Conservation (phyloP, 2,113 vertebrate species). For the Athene cunicularia region DNA sequence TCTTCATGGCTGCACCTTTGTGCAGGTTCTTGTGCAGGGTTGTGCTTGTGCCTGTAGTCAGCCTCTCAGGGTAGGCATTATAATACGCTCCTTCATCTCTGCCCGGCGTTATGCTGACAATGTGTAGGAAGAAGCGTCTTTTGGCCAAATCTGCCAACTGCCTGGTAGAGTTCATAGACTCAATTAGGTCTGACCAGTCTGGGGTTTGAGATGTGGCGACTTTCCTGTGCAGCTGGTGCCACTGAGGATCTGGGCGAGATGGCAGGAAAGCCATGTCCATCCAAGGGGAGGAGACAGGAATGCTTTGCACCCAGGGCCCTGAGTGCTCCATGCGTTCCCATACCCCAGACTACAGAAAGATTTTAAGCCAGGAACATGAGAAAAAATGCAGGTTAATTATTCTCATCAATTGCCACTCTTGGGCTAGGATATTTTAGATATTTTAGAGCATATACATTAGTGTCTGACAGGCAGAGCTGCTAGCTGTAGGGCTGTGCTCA, state of each 20-base stretch:
- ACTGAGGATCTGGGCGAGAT: background rate
- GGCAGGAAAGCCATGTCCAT: background rate
- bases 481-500: background rate
- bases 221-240: too few relatives aligned
- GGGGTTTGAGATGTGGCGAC: background rate
- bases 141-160: background rate
- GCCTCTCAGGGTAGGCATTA: background rate
- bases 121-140: background rate
- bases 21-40: background rate
- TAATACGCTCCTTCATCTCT: background rate
- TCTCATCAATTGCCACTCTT: background rate
- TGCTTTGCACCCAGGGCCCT: background rate
- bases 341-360: background rate
- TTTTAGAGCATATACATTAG: fast-evolving
- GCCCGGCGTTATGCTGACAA: background rate
- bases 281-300: too few relatives aligned
- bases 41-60: background rate
- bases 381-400: background rate
- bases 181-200: too few relatives aligned
- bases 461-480: background rate
- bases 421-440: background rate
- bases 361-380: too few relatives aligned
- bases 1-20: background rate
- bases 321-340: background rate
- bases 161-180: background rate